A percentile compares a stretch with the other conserved stretches of the same genome.
Evolutionary conservation across 2,888 invertebrate genomes (phyloP).

Genomic region (Lithodes maja): DNA sequence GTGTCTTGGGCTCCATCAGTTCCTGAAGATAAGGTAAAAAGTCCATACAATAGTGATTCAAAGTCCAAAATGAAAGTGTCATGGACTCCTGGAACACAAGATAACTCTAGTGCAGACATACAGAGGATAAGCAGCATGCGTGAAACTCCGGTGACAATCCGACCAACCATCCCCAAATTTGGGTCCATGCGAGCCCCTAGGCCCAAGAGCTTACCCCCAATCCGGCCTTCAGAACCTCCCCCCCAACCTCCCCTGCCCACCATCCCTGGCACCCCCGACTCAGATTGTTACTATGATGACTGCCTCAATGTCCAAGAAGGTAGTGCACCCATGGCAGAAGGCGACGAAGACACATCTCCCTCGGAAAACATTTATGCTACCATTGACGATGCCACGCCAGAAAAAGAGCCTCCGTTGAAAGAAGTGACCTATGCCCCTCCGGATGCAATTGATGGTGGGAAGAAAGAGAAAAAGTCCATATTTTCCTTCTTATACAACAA

Average conservation of each 20-base stretch:
- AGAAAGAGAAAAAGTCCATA: constrained; percentile 62
- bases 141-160: constrained; percentile 64
- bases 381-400: constrained; percentile 66
- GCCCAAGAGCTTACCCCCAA: constrained; percentile 69
- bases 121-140: constrained; percentile 67
- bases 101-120: constrained; percentile 40
- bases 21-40: constrained; percentile 47
- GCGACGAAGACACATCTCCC: constrained; percentile 57
- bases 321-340: constrained; percentile 38
- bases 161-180: constrained; percentile 68
- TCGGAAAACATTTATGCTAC: constrained; percentile 69
- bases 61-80: constrained; percentile 41
- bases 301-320: constrained; percentile 58
- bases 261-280: constrained; percentile 66
- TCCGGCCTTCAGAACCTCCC: constrained; percentile 69
- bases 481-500: constrained; percentile 69
- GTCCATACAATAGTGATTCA: constrained; percentile 17
- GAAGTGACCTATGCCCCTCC: constrained; percentile 60
- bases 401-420: constrained; percentile 39
- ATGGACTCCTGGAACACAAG: constrained; percentile 24
- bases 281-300: constrained; percentile 69
- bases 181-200: constrained; percentile 68
- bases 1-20: constrained; percentile 69
- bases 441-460: constrained; percentile 39
- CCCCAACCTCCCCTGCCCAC: constrained; percentile 68